These are phyloP conservation scores for Bolinopsis microptera DNA, from an alignment of 37 sponge, comb jelly and placozoan species.

Conservation along the genomic window DNA sequence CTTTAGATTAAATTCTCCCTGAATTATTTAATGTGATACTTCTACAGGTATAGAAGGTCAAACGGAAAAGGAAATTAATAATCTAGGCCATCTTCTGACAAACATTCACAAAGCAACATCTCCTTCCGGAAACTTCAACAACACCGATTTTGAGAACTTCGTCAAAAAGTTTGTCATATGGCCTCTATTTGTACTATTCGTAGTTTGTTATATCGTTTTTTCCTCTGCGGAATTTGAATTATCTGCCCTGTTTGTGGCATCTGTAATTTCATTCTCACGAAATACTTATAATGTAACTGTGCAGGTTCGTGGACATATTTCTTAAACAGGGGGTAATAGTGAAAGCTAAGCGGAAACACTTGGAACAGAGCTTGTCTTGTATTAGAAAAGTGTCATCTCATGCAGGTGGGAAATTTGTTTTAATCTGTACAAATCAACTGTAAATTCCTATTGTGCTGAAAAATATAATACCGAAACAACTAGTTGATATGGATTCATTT, in stretches of 20 bases:
- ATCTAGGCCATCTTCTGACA: constrained; percentile 73
- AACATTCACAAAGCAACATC: constrained; percentile 71
- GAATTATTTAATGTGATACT: too few species aligned
- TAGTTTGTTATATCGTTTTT: too few species aligned
- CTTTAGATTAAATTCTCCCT: too few species aligned
- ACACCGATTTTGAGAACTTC: constrained; percentile 75
- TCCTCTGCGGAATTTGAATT: too few species aligned
- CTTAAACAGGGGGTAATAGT: neutral
- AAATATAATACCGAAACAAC: too few species aligned
- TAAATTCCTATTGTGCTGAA: too few species aligned
- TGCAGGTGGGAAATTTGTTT: constrained; percentile 8
- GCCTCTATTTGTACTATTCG: too few species aligned
- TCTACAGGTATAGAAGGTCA: neutral
- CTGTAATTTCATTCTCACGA: too few species aligned
- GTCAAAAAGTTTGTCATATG: constrained; percentile 75
- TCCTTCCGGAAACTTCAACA: constrained; percentile 67
- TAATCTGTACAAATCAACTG: too few species aligned
- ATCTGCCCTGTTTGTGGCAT: too few species aligned
- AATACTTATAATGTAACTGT: too few species aligned
- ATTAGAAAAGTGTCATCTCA: constrained; percentile 61
- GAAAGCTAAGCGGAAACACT: neutral
- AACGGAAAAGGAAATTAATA: constrained; percentile 14
- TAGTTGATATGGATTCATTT: too few species aligned
- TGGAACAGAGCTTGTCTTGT: constrained; percentile 19
- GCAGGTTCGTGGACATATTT: constrained; percentile 58